Base-by-base conservation (phyloP, 1,140 invertebrate genomes). In the Trichonephila clavata region DNA sequence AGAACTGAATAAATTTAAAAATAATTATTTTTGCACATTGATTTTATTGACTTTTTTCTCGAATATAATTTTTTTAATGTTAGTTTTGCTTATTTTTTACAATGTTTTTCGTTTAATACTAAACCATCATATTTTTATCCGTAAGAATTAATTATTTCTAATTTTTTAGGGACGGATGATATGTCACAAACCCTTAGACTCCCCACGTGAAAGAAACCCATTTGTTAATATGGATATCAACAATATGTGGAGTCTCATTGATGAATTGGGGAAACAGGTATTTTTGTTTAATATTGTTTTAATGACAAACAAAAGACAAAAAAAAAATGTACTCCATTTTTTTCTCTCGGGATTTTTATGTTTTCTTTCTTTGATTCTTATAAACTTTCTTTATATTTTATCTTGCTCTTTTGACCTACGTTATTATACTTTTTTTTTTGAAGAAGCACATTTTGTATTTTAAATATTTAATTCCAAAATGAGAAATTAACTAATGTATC, bases 191-290 rank as follows among this genome's bases (percentile, higher is more conserved):
- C 10, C 63, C 27, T 21, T 7, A 4, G 39, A 14, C 2, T 8
- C 77, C 21, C 83, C 91, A 21, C 7, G 6, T 8, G 24, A 57
- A 2, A 87, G 50, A 87, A 93, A 93, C 60, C 71, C 43, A 21
- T 92, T 94, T 24, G 68, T 90, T 43, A 65, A 80, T 10, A 81
- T 94, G 87, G 95, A 95, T 77, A 24, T 95, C 16, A 94, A 95
- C 60, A 91, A 95, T 71, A 88, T 94, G 3, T 63, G 94, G 18
- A 39, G 94, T 32, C 87, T 94, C 4, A 93, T 95, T 61, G 95
- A 95, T 87, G 89, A 95, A 89, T 94, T 95, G 94, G 95, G 93
- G 20, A 43, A 94, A 94, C 93, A 95, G 93, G 94, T 94, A 87
- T 32, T 8, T 18, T 10, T 14, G 32, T 20, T 5, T 16, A 81